phyloP scores from a whole-genome alignment of 1,140 invertebrate genomes.

The Scaptomyza pallida region DNA sequence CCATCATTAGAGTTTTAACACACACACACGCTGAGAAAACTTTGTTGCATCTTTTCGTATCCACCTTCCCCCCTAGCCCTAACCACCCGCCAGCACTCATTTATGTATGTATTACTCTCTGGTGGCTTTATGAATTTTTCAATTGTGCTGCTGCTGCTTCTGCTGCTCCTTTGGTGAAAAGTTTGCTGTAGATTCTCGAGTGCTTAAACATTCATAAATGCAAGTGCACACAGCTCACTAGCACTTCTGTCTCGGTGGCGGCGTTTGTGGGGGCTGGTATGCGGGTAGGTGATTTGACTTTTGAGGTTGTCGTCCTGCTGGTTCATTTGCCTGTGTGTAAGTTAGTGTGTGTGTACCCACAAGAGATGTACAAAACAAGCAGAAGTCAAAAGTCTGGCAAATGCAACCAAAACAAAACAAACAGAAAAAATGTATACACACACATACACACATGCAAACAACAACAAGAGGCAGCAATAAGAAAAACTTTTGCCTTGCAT shows the following conservation, averaged over 20 bases:
- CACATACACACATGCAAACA: slow-evolving; percentile 25
- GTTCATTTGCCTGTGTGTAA: slow-evolving; percentile 56
- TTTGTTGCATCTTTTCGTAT: slow-evolving; percentile 23
- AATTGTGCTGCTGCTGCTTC: slow-evolving; percentile 57
- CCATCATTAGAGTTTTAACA: slow-evolving; percentile 57
- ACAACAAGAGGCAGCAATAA: slow-evolving; percentile 33
- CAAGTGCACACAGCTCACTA: slow-evolving; percentile 64
- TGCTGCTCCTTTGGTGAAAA: slow-evolving; percentile 31
- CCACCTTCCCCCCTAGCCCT: no score
- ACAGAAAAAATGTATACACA: slow-evolving; percentile 39
- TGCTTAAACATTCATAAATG: slow-evolving; percentile 80
- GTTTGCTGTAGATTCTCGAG: slow-evolving; percentile 43
- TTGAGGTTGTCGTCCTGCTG: slow-evolving; percentile 52
- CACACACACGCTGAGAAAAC: slow-evolving; percentile 7
- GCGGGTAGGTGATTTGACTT: slow-evolving; percentile 28
- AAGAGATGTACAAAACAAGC: slow-evolving; percentile 45
- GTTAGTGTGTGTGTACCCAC: no score
- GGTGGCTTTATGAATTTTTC: slow-evolving; percentile 74
- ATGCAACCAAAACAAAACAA: slow-evolving; percentile 62
- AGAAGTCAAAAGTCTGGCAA: slow-evolving; percentile 64
- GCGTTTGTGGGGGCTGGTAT: no score
- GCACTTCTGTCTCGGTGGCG: slow-evolving; percentile 12
- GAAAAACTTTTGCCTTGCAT: slow-evolving; percentile 44
- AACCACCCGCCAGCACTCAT: slow-evolving; percentile 6
- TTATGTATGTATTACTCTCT: slow-evolving; percentile 55